Base-by-base conservation (phyloP, 2,113 vertebrate species). In the Hippocampus mohnikei region DNA sequence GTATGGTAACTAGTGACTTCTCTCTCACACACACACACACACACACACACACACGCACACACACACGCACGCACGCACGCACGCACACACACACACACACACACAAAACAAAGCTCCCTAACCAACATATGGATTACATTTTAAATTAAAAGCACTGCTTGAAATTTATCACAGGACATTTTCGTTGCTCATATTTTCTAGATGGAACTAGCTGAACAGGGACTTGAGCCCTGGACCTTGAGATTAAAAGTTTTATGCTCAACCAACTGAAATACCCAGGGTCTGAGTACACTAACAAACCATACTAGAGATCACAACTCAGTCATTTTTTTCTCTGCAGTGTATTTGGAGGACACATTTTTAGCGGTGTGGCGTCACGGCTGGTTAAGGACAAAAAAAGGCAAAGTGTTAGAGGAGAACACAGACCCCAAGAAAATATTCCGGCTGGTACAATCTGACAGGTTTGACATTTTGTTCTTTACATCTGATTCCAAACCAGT, bases 361-460 rank as follows among this genome's bases (percentile, higher is more conserved):
- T 84, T 96, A 75, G 93, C 88, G 0, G 88, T 95, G 79, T 96
- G 95, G 95, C 93, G 91, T 79, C 95, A 96, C 3, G 95, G 95
- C 25, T 93, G 95, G 88, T 91, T 95, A 82, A 91, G 93, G 74
- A 93, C 90, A 88, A 85, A 87, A 33, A 85, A 83, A 5, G 52
- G 70, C 0, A 90, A 94, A 66, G 76, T 92, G 23, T 81, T 94
- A 58, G 90, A 94, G 84, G 93, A 95, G 59, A 80, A 65, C 72
- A 91, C 84, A 1, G 94, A 96, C 70, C 80, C 46, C 55, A 92
- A 64, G 67, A 94, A 94, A 86, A 91, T 81, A 56, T 94, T 93
- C 84, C 90, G 92, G 25, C 83, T 95, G 67, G 83, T 96, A 72
- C 91, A 91, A 40, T 89, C 90, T 3, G 92, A 94, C 86, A 93